Base-by-base conservation (phyloP, 2,113 vertebrate species). In the Vanacampus margaritifer region DNA sequence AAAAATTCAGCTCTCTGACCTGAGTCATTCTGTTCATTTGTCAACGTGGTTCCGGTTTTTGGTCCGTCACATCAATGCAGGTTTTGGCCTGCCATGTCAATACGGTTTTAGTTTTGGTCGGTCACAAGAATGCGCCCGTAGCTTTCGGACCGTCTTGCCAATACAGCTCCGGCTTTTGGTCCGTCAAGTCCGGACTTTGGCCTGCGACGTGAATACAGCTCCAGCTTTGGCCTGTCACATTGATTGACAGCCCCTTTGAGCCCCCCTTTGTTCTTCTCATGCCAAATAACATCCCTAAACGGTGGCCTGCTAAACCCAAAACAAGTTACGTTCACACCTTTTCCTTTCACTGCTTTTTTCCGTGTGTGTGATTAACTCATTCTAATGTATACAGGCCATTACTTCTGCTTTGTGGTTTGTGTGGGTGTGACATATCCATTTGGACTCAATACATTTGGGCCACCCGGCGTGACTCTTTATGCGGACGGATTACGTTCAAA, bases 381-480 rank as follows among this genome's bases (percentile, higher is more conserved):
- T 86, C 73, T 84, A 76, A 84, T 86, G 67, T 80, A 81, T 83
- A 67, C n/a, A n/a, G n/a, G 76, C 70, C 58, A 84, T 69, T 86
- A 67, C 68, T 62, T 76, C 73, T 0, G 10, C 63, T 43, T 41
- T 41, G 39, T 19, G 23, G 39, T 39, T 36, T 11, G 57, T 21
- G 45, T 61, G 28, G 50, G 82, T 71, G 69, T 86, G 79, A 70
- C 50, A 12, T 76, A 72, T 82, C 81, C 81, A 73, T 87, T 89
- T 73, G 58, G 82, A 82, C 81, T 82, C 83, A 82, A 81, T 73
- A 84, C 89, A 79, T 82, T 83, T 81, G 83, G 71, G 78, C 89
- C 91, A 91, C 89, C 89, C 88, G 87, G 85, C 5, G 74, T 68
- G 82, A 77, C 68, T 88, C 79, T 88, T 88, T 87, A 81, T 84